These are phyloP conservation scores for Gymnoscelis rufifasciata DNA, from an alignment of 2,888 invertebrate species.

Conservation along the genomic window DNA sequence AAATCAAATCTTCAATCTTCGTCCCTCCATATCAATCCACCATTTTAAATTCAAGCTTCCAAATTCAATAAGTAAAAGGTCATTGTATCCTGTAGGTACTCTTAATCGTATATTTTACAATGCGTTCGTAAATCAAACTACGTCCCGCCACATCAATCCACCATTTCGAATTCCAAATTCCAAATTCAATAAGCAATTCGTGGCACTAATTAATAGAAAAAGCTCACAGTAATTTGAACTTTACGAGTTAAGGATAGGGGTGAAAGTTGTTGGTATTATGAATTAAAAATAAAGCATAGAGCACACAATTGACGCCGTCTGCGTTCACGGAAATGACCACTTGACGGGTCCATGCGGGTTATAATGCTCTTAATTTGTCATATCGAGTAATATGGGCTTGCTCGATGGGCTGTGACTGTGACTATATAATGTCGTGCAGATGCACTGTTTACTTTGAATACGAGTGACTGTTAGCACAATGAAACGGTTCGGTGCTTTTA, in stretches of 20 bases:
- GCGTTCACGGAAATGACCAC: slow-evolving; percentile 53
- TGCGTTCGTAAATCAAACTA: slow-evolving; percentile 10
- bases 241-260: slow-evolving; percentile 2
- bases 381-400: slow-evolving; percentile 16
- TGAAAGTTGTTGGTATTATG: slow-evolving; percentile 4
- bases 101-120: no score
- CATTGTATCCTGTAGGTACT: no score
- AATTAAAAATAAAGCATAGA: slow-evolving; percentile 44
- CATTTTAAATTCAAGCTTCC: slow-evolving; percentile 32
- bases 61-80: slow-evolving; percentile 34
- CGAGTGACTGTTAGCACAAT: no score
- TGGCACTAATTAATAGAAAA: slow-evolving; percentile 31
- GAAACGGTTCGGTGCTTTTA: no score
- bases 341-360: slow-evolving; percentile 57
- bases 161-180: slow-evolving; percentile 32
- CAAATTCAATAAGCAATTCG: slow-evolving; percentile 34
- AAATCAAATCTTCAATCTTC: slow-evolving; percentile 17
- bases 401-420: slow-evolving; percentile 8
- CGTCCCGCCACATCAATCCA: slow-evolving; percentile 17
- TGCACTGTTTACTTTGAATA: no score
- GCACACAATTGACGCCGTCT: slow-evolving; percentile 55
- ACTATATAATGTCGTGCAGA: not conserved
- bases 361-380: slow-evolving; percentile 39
- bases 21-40: slow-evolving; percentile 15
- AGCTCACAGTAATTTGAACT: slow-evolving; percentile 21